phyloP scores from a whole-genome alignment of 2,888 invertebrate genomes.

The Julus scanicus region DNA sequence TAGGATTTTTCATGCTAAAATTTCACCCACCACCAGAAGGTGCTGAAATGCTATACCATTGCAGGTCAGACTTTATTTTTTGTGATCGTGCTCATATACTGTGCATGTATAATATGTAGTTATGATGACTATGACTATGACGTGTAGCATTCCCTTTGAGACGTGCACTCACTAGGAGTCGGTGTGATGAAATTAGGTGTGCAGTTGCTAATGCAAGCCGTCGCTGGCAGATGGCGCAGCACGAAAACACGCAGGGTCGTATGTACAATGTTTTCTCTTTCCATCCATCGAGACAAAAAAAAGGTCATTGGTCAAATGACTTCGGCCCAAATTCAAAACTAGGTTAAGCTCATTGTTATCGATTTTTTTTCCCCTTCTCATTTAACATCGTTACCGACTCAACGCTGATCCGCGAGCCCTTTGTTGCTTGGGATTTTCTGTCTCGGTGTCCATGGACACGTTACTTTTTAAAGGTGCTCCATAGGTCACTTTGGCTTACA shows the following conservation, averaged over 20 bases:
- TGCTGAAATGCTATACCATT: too few relatives aligned
- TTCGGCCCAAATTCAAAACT: slow-evolving; percentile 11
- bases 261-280: background rate
- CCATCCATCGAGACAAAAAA: background rate
- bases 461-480: background rate
- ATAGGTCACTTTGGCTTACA: background rate
- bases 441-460: background rate
- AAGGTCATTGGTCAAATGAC: slow-evolving; percentile 9
- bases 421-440: background rate
- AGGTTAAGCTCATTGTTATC: slow-evolving; percentile 16
- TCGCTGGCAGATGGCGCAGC: background rate
- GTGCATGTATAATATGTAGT: too few relatives aligned
- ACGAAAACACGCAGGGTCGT: too few relatives aligned
- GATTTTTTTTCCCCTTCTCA: background rate
- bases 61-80: too few relatives aligned
- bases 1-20: too few relatives aligned
- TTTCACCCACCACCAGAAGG: too few relatives aligned
- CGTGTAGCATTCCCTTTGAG: too few relatives aligned
- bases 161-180: too few relatives aligned
- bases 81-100: too few relatives aligned
- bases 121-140: too few relatives aligned
- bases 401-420: background rate
- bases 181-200: background rate
- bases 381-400: background rate
- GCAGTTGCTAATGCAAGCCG: background rate